Conservation (phyloP, 2,797 vertebrate species). For the Diplodus puntazzo region DNA sequence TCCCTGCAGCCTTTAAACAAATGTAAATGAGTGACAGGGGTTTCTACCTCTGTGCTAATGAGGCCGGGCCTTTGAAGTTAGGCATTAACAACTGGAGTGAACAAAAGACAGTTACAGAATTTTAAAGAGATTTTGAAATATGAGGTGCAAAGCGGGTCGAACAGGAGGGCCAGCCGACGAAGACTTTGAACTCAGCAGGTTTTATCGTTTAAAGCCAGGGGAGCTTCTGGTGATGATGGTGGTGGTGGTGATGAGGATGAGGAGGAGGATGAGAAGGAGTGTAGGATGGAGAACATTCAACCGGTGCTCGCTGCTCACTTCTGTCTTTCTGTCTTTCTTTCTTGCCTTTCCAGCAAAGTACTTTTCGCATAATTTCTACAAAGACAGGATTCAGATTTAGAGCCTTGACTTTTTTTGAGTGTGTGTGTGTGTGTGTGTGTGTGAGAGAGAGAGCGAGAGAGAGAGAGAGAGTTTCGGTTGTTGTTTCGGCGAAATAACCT, state of each 20-base stretch:
- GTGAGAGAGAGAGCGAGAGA: not conserved
- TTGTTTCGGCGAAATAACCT: conserved; percentile 46
- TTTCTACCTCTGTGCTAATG: conserved; percentile 89
- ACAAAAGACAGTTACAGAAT: conserved; percentile 89
- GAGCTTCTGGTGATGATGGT: conserved; percentile 68
- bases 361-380: conserved; percentile 29
- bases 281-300: conserved; percentile 76
- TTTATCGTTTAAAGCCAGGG: conserved; percentile 82
- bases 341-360: conserved; percentile 49
- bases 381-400: conserved; percentile 38
- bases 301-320: conserved; percentile 61
- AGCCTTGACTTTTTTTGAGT: conserved; percentile 31
- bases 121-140: conserved; percentile 88
- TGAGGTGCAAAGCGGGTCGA: conserved; percentile 84
- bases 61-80: conserved; percentile 89
- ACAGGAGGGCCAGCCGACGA: conserved; percentile 79
- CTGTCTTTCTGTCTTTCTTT: conserved; percentile 2
- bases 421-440: conserved; percentile 12
- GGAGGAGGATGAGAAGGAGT: conserved; percentile 68
- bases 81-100: conserved; percentile 89
- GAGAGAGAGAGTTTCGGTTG: not conserved
- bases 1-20: conserved; percentile 85
- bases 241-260: conserved; percentile 56
- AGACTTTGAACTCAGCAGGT: conserved; percentile 87
- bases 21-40: conserved; percentile 89